Conservation (phyloP, 2,888 invertebrate species). For the Ophion costatus region DNA sequence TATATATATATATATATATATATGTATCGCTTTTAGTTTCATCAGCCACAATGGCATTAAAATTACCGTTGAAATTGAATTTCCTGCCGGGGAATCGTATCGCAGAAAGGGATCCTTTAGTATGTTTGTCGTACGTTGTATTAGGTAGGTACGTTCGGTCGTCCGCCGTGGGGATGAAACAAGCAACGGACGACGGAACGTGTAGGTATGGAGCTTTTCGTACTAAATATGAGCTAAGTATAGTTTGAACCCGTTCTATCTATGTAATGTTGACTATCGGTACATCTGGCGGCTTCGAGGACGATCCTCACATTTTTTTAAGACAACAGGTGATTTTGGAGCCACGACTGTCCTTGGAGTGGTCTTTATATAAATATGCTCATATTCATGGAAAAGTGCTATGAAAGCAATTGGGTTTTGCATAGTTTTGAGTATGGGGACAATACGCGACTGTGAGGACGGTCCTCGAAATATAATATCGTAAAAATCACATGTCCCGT, state of each 20-base stretch:
- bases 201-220: slow-evolving; percentile 30
- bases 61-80: slow-evolving; percentile 82
- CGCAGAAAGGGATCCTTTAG: slow-evolving; percentile 67
- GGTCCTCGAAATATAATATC: too few species aligned
- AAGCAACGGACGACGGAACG: slow-evolving; percentile 46
- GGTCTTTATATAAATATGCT: too few species aligned
- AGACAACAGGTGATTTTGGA: too few species aligned
- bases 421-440: too few species aligned
- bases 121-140: slow-evolving; percentile 34
- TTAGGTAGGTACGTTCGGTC: slow-evolving; percentile 3
- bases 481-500: too few species aligned
- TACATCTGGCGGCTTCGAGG: too few species aligned
- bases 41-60: slow-evolving; percentile 80
- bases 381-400: too few species aligned
- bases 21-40: slow-evolving; percentile 62
- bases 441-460: too few species aligned
- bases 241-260: background rate
- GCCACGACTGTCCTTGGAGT: too few species aligned
- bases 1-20: slow-evolving; percentile 8
- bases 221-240: background rate
- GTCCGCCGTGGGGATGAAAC: slow-evolving; percentile 35
- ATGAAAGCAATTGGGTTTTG: too few species aligned
- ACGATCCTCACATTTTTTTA: too few species aligned
- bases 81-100: slow-evolving; percentile 79
- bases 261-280: too few species aligned